Conservation (phyloP, 2,113 vertebrate genomes). For the Platanista minor region DNA sequence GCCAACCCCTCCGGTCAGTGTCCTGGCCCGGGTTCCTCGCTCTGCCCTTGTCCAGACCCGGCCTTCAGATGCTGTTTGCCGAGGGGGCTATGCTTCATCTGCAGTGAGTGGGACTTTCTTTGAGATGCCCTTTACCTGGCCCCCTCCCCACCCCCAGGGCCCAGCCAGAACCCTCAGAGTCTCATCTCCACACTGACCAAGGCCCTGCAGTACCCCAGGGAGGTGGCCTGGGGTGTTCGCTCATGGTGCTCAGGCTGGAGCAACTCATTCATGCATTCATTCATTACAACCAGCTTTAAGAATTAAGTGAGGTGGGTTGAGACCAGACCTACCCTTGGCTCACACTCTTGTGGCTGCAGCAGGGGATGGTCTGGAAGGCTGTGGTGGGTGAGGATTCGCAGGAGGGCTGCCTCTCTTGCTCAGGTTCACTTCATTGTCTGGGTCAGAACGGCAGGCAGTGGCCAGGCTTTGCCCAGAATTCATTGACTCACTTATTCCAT, state of each 20-base stretch:
- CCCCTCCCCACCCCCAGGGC: background rate
- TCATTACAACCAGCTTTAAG: background rate
- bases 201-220: background rate
- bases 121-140: background rate
- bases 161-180: background rate
- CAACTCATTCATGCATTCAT: background rate
- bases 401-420: background rate
- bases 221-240: background rate
- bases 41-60: background rate
- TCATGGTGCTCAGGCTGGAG: rapidly evolving
- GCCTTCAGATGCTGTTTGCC: background rate
- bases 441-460: background rate
- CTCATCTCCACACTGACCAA: background rate
- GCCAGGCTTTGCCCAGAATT: background rate
- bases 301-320: background rate
- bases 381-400: background rate
- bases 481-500: background rate
- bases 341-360: rapidly evolving
- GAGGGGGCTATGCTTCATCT: background rate
- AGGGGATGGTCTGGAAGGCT: too few species aligned
- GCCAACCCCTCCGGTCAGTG: background rate
- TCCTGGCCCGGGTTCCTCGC: background rate
- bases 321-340: background rate
- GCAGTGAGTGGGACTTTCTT: background rate
- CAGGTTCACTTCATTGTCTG: too few species aligned